Evolutionary conservation across 2,113 vertebrate genomes (phyloP).

Genomic region (Gambusia affinis): DNA sequence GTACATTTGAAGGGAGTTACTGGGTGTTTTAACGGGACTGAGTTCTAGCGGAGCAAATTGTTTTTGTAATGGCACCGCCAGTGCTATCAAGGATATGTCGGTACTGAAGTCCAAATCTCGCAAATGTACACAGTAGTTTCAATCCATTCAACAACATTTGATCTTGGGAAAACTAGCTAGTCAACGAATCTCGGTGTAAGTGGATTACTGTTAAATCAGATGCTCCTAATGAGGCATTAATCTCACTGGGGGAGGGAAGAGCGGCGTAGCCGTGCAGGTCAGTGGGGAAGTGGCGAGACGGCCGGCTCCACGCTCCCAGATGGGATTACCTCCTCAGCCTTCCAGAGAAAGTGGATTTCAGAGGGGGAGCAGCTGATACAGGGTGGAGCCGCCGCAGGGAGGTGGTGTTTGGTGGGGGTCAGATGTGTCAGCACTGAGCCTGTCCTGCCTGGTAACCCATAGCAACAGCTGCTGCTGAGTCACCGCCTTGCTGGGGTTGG

Average conservation of each 20-base stretch:
- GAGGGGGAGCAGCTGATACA: slow-evolving; percentile 37
- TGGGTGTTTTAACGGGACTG: too few relatives aligned
- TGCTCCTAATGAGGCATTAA: slow-evolving; percentile 78
- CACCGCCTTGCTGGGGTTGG: slow-evolving; percentile 41
- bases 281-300: slow-evolving; percentile 17
- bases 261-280: slow-evolving; percentile 17
- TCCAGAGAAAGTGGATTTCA: slow-evolving; percentile 45
- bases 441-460: slow-evolving; percentile 66
- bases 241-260: slow-evolving; percentile 45
- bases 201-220: slow-evolving; percentile 78
- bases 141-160: background rate
- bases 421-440: slow-evolving; percentile 46
- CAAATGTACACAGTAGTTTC: background rate
- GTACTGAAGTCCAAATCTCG: background rate
- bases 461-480: slow-evolving; percentile 76
- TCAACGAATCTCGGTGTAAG: slow-evolving; percentile 62
- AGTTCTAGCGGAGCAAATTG: background rate
- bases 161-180: slow-evolving; percentile 8
- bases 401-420: background rate
- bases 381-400: slow-evolving; percentile 32
- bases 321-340: slow-evolving; percentile 46
- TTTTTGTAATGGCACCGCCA: background rate
- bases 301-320: slow-evolving; percentile 16
- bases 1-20: background rate
- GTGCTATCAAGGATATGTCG: background rate